Percentiles rank a stretch among this genome's conserved stretches.
Conservation (phyloP, 2,888 invertebrate species). For the Aphidius colemani region DNA sequence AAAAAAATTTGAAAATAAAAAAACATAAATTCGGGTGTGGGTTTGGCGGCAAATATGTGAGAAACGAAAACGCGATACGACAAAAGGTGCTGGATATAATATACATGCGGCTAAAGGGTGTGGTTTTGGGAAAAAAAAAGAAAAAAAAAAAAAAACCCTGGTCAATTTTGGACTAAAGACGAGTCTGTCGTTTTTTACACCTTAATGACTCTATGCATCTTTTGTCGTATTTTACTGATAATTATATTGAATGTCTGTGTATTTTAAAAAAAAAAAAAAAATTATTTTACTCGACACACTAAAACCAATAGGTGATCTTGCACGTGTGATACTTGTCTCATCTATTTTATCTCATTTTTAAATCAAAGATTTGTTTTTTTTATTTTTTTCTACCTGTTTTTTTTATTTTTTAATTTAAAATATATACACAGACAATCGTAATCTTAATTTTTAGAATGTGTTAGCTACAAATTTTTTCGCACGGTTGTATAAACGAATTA, state of each 20-base stretch:
- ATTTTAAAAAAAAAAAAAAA: too few species aligned
- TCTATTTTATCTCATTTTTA: constrained; percentile 11
- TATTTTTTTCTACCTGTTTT: too few species aligned
- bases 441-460: too few species aligned
- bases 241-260: constrained; percentile 30
- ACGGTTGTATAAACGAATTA: too few species aligned
- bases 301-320: constrained; percentile 18
- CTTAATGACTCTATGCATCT: constrained; percentile 55
- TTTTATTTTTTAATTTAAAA: constrained; percentile 1
- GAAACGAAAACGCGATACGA: constrained; percentile 21
- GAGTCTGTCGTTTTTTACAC: constrained; percentile 17
- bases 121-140: constrained; percentile 15
- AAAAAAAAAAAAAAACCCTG: too few species aligned
- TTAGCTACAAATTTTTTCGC: too few species aligned
- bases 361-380: neutral
- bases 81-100: constrained; percentile 24
- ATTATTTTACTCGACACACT: constrained; percentile 11
- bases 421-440: constrained; percentile 26
- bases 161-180: neutral
- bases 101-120: constrained; percentile 12
- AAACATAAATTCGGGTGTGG: too few species aligned
- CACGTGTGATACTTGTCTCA: neutral
- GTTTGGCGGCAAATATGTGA: neutral
- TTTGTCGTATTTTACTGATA: constrained; percentile 39
- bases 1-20: too few species aligned